A percentile compares a stretch with the other conserved stretches of the same genome.
Conservation (phyloP, 2,797 vertebrate genomes). For the Lutra lutra region DNA sequence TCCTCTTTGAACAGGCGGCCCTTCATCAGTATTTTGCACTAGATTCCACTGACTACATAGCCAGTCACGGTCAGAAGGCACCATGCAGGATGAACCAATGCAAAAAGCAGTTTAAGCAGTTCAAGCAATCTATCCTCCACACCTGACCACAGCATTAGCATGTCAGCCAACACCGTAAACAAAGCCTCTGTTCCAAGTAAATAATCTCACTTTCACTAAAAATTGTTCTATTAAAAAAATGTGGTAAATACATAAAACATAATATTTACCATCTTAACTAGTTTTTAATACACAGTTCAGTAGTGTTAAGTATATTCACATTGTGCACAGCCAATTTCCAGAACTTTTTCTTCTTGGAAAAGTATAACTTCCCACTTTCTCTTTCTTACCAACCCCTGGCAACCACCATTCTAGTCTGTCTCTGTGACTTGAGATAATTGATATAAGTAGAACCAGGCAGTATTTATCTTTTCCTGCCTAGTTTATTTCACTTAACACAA, state of each 20-base stretch:
- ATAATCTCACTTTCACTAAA: neutral
- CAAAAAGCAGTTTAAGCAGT: neutral
- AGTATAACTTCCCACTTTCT: neutral
- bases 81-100: neutral
- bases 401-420: neutral
- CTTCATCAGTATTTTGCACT: neutral
- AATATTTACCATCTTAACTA: neutral
- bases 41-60: neutral
- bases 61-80: neutral
- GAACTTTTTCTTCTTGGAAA: neutral
- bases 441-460: neutral
- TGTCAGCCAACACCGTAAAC: neutral
- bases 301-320: neutral
- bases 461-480: neutral
- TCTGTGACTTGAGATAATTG: neutral
- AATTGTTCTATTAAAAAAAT: too few relatives aligned
- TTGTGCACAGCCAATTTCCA: neutral
- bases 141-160: neutral
- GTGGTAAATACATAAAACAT: neutral
- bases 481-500: neutral
- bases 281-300: neutral
- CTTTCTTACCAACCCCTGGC: neutral
- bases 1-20: neutral
- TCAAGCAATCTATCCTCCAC: neutral
- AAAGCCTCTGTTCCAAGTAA: neutral